Conservation (phyloP, 2,888 invertebrate species). For the Agrotis ipsilon region DNA sequence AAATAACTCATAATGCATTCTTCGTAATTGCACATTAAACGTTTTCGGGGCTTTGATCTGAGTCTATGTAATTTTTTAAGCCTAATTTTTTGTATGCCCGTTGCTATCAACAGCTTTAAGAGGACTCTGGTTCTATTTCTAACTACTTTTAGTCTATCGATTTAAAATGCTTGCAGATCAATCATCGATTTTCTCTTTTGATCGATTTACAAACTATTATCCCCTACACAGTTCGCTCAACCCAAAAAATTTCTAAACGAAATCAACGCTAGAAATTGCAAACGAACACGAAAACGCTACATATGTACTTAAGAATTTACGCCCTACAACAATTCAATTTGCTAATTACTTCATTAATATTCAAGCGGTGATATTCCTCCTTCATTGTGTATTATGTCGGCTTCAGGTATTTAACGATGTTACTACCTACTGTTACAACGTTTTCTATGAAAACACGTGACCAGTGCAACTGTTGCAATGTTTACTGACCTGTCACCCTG, state of each 20-base stretch:
- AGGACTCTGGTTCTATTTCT: not conserved
- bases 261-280: slow-evolving; percentile 9
- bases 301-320: slow-evolving; percentile 42
- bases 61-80: slow-evolving; percentile 9
- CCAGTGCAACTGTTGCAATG: slow-evolving; percentile 27
- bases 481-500: slow-evolving; percentile 45
- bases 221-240: slow-evolving; percentile 8
- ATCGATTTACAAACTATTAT: not conserved
- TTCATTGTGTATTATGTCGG: slow-evolving; percentile 59
- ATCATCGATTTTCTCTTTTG: not conserved
- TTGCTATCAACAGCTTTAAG: not conserved
- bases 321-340: slow-evolving; percentile 60
- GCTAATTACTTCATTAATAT: slow-evolving; percentile 64
- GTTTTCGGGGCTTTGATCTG: slow-evolving; percentile 7
- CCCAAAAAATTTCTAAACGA: not conserved
- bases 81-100: not conserved
- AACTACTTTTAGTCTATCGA: not conserved
- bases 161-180: slow-evolving; percentile 2
- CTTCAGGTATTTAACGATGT: slow-evolving; percentile 52
- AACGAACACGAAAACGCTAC: slow-evolving; percentile 45
- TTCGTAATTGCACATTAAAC: slow-evolving; percentile 11
- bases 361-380: slow-evolving; percentile 65
- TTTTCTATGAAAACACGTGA: slow-evolving; percentile 50
- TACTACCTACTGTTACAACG: slow-evolving; percentile 34
- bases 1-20: slow-evolving; percentile 20